Conservation (phyloP, 2,113 vertebrate species). For the Loxodonta africana region DNA sequence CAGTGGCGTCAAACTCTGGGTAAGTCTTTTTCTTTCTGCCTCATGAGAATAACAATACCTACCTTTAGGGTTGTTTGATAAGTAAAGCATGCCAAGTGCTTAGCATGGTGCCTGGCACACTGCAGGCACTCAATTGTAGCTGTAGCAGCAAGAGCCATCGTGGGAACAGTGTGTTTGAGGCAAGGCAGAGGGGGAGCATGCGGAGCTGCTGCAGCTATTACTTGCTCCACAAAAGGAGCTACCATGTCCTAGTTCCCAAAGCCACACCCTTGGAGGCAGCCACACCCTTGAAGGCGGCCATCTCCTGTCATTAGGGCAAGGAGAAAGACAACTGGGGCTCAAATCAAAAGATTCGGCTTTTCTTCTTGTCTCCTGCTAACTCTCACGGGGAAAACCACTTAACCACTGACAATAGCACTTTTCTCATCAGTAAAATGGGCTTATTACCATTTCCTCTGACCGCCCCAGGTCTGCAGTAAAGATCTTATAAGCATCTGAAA, state of each 20-base stretch:
- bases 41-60: background rate
- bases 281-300: background rate
- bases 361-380: background rate
- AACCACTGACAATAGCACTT: background rate
- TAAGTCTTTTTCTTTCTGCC: background rate
- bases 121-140: accelerated
- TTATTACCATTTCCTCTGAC: background rate
- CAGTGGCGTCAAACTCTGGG: background rate
- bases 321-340: background rate
- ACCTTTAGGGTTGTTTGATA: background rate
- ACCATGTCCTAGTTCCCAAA: background rate
- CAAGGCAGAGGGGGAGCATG: no score
- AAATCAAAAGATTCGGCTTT: background rate
- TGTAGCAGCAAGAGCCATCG: background rate
- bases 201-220: background rate
- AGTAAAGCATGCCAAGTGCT: background rate
- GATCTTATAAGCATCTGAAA: slow-evolving; percentile 18
- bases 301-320: background rate
- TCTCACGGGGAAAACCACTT: background rate
- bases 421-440: slow-evolving; percentile 56
- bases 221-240: background rate
- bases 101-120: background rate
- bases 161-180: background rate
- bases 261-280: background rate
- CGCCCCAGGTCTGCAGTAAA: background rate